A percentile compares a stretch with the other conserved stretches of the same genome.
These are phyloP conservation scores for Archips crataeganus DNA, from an alignment of 2,888 invertebrate genomes.

Conservation along the genomic window DNA sequence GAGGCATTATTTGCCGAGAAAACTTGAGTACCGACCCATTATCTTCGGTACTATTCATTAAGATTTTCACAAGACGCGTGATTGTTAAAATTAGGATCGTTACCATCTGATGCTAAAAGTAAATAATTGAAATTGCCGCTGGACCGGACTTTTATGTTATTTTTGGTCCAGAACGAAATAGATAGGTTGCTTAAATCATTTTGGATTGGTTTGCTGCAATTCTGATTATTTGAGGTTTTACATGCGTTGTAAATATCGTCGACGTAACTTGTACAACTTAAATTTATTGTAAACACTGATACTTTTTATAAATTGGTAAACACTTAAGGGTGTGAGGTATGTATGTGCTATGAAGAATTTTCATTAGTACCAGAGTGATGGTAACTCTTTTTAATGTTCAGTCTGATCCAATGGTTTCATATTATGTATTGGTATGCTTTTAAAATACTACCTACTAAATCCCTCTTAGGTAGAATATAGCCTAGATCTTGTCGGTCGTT, in stretches of 20 bases:
- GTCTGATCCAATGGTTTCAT: constrained; percentile 65
- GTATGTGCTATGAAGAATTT: neutral
- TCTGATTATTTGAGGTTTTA: neutral
- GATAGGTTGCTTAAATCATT: neutral
- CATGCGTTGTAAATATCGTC: neutral
- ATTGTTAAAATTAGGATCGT: no score
- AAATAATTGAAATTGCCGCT: neutral
- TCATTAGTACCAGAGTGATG: neutral
- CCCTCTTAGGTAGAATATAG: constrained; percentile 67
- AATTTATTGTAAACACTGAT: neutral
- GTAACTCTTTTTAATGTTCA: constrained; percentile 47
- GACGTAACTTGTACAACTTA: neutral
- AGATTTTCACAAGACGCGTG: no score
- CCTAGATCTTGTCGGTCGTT: constrained; percentile 60
- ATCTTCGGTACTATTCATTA: no score
- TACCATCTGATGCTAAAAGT: no score
- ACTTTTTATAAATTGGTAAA: neutral
- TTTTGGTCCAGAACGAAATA: neutral
- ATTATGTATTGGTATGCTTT: constrained; percentile 64
- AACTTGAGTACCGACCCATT: no score
- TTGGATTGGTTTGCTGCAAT: neutral
- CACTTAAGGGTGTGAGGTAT: neutral
- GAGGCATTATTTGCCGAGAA: no score
- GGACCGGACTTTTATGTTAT: neutral
- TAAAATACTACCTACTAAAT: constrained; percentile 62